phyloP scores from a whole-genome alignment of 2,113 vertebrate species.

The Cyphomyrus discorhynchus region DNA sequence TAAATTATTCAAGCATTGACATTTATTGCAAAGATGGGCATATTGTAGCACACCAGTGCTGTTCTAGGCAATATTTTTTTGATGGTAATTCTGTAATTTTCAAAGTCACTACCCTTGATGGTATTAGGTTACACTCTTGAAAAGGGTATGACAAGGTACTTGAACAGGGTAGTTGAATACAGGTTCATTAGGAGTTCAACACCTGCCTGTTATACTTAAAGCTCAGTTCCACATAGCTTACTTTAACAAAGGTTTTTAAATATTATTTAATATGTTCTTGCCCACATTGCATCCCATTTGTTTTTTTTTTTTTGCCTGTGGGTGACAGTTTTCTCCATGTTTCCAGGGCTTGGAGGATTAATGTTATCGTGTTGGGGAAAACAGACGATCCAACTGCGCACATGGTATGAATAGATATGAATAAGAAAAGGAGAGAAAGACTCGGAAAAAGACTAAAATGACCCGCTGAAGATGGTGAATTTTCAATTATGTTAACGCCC shows the following conservation, averaged over 20 bases:
- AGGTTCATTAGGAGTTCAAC: neutral
- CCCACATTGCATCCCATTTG: neutral
- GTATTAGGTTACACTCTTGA: slow-evolving; percentile 5
- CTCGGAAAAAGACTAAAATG: neutral
- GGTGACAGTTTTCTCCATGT: neutral
- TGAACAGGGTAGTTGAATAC: neutral
- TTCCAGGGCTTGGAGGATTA: neutral
- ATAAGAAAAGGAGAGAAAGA: neutral
- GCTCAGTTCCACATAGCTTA: neutral
- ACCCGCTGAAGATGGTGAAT: neutral
- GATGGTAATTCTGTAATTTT: neutral
- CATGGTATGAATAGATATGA: neutral
- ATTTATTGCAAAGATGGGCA: neutral
- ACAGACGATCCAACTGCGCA: neutral
- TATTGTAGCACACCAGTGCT: neutral
- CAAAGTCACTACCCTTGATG: neutral
- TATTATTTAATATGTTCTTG: neutral
- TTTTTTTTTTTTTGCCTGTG: neutral
- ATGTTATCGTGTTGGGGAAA: neutral
- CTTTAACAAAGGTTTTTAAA: neutral
- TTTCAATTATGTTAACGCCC: neutral
- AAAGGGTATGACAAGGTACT: neutral
- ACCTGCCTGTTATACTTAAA: neutral
- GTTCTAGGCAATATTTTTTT: neutral
- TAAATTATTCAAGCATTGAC: neutral